A percentile compares a stretch with the other conserved stretches of the same genome.
Evolutionary conservation across 2,113 vertebrate genomes (phyloP).

Genomic region (Brachyistius frenatus): DNA sequence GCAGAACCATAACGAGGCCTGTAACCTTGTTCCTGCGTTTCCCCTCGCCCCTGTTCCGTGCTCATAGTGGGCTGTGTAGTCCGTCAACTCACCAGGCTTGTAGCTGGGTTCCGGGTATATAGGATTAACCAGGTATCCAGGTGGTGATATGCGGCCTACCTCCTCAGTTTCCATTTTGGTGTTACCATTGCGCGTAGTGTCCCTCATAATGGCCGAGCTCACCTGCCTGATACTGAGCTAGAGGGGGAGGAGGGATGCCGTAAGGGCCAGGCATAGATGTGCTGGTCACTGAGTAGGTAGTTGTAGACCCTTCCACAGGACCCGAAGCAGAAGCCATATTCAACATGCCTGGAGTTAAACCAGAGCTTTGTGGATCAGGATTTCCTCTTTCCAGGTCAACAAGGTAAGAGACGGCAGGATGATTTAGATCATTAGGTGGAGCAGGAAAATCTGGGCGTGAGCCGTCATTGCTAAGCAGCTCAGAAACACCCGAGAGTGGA

Average conservation of each 20-base stretch:
- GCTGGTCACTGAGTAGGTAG: not conserved
- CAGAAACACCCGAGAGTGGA: no score
- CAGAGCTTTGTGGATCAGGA: not conserved
- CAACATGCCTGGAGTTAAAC: not conserved
- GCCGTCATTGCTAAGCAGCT: no score
- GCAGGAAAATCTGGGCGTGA: not conserved
- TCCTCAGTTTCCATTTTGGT: not conserved
- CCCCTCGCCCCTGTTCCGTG: slow-evolving; percentile 4
- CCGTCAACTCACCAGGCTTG: slow-evolving; percentile 24
- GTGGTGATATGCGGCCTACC: not conserved
- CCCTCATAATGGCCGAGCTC: not conserved
- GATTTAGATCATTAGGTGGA: not conserved
- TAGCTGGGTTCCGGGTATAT: not conserved
- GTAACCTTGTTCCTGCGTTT: slow-evolving; percentile 4
- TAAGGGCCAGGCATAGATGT: not conserved
- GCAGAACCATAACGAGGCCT: not conserved
- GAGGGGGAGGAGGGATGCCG: not conserved
- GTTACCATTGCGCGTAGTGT: not conserved
- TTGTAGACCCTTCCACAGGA: not conserved
- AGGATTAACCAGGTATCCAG: not conserved
- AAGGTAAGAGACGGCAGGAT: not conserved
- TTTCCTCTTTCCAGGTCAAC: not conserved
- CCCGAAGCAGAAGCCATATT: not conserved
- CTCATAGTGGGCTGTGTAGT: not conserved
- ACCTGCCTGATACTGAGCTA: not conserved